A percentile compares a stretch with the other conserved stretches of the same genome.
These are phyloP conservation scores for Anoplius nigerrimus DNA, from an alignment of 2,888 invertebrate species.

Conservation along the genomic window DNA sequence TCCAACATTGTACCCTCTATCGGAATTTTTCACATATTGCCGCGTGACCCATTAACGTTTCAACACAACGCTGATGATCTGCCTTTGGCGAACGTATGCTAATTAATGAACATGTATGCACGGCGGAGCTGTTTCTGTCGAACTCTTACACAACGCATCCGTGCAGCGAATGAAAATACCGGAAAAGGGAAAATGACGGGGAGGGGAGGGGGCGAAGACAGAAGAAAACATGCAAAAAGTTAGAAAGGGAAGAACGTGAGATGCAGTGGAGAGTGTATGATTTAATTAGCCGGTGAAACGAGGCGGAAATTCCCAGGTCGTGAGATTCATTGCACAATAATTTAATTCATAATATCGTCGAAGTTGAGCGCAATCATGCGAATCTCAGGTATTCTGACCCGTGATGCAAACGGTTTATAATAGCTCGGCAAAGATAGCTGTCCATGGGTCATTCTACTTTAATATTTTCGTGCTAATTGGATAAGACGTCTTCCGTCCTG, in stretches of 20 bases:
- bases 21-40: too few relatives aligned
- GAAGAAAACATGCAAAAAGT: slow-evolving; percentile 4
- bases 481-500: slow-evolving; percentile 52
- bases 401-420: too few relatives aligned
- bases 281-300: slow-evolving; percentile 60
- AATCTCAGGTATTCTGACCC: neutral
- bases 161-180: neutral
- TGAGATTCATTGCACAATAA: slow-evolving; percentile 18
- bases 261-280: slow-evolving; percentile 46
- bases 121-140: slow-evolving; percentile 21
- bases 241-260: slow-evolving; percentile 10
- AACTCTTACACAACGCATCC: neutral
- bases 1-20: too few relatives aligned
- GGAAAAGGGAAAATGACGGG: slow-evolving; percentile 10
- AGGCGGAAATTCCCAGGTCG: slow-evolving; percentile 46
- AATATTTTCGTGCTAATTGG: slow-evolving; percentile 55
- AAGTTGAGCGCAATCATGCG: slow-evolving; percentile 24
- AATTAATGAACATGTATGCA: slow-evolving; percentile 9
- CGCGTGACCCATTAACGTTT: too few relatives aligned
- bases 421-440: slow-evolving; percentile 23
- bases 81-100: neutral
- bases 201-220: too few relatives aligned
- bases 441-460: too few relatives aligned
- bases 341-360: slow-evolving; percentile 56
- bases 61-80: too few relatives aligned